Base-by-base conservation (phyloP, 2,113 vertebrate genomes). In the Orycteropus afer region DNA sequence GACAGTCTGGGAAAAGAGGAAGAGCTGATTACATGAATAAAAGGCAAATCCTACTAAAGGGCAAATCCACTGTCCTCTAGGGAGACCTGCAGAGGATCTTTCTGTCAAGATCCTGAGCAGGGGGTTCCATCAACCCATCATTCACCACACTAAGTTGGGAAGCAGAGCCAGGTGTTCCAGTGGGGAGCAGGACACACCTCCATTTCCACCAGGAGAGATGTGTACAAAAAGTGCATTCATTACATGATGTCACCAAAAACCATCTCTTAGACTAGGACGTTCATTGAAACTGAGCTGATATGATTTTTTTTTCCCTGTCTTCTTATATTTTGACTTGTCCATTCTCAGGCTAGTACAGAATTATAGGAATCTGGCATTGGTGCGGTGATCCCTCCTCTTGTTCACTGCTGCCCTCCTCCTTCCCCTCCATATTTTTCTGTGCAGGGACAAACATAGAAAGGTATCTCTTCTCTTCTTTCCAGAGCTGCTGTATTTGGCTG, bases 371-470 rank as follows among this genome's bases (percentile, higher is more conserved):
- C 71, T 77, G 11, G 14, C 40, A 11, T 65, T 47, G 2, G 12
- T 25, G 29, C 3, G 10, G 1, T 2, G 47, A 4, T 3, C 15
- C 14, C n/a, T 0, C n/a, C 29, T 11, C 63, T 22, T 23, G 25
- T 25, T 20, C 15, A 10, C 10, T 17, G n/a, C 2, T 12, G 18
- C 4, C 18, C 45, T 47, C n/a, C 1, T 2, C 5, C 0, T 0
- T 32, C 11, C 25, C 11, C 23, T 25, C 40, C 17, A 8, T 51
- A n/a, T 13, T 18, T 53, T 29, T 27, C 37, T 49, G 1, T 7
- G 42, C 37, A 42, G 40, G 51, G 27, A 47, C 45, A 47, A 3
- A 9, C 15, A 77, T 27, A 51, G 47, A 17, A 34, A 10, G 45
- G 7, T 3, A 0, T 32, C 23, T 73, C 5, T 15, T 49, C 14